A percentile compares a stretch with the other conserved stretches of the same genome.
Conservation (phyloP, 2,113 vertebrate species). For the Vulpes lagopus region DNA sequence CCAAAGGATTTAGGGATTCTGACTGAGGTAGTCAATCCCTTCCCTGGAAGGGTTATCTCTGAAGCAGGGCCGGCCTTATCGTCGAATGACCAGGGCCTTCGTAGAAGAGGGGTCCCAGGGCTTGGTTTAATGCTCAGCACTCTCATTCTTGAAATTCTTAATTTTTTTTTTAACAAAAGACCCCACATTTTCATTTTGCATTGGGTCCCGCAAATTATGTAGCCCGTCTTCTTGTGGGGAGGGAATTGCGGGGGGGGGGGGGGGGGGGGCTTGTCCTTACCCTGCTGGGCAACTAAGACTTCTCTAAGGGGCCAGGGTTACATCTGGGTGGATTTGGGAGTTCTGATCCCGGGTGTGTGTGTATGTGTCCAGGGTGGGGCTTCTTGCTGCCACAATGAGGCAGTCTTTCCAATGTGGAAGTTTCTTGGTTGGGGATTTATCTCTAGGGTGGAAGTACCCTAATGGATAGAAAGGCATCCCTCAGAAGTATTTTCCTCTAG, state of each 20-base stretch:
- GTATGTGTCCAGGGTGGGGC: neutral
- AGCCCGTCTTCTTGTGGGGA: neutral
- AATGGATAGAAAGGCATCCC: neutral
- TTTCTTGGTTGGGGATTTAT: conserved; percentile 40
- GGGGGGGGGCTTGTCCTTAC: neutral
- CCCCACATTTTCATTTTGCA: conserved; percentile 20
- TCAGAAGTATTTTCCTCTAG: neutral
- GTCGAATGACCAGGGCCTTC: neutral
- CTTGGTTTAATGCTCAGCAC: neutral
- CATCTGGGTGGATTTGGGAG: neutral
- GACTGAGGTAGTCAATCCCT: neutral
- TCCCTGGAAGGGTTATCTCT: neutral
- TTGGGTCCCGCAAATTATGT: neutral
- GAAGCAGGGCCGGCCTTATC: neutral
- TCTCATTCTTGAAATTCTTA: neutral
- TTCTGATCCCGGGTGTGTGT: neutral
- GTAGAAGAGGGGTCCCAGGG: neutral
- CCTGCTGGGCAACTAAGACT: neutral
- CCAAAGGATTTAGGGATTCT: neutral
- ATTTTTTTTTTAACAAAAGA: neutral
- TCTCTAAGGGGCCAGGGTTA: neutral
- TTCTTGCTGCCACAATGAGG: neutral
- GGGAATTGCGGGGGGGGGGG: neutral
- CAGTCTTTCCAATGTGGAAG: conserved; percentile 14
- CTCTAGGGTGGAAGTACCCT: neutral